Conservation (phyloP, 2,888 invertebrate species). For the Stenichneumon culpator region DNA sequence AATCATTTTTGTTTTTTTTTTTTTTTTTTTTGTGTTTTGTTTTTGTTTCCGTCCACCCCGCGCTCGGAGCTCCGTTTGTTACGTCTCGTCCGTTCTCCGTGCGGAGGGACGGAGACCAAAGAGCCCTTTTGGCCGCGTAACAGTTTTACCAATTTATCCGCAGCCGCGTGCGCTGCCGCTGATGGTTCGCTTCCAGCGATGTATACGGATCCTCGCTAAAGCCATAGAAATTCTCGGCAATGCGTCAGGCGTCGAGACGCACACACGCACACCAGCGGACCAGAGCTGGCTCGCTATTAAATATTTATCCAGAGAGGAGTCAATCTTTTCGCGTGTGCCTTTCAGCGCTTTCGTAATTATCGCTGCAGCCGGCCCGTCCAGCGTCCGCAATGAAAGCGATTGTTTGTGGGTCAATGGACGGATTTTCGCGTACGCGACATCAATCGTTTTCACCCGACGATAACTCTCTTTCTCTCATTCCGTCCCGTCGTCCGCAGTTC, state of each 20-base stretch:
- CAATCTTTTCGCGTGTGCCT: slow-evolving; percentile 16
- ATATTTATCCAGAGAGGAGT: slow-evolving; percentile 40
- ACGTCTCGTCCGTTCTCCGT: slow-evolving; percentile 15
- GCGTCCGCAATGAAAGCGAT: slow-evolving; percentile 23
- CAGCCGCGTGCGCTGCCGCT: slow-evolving; percentile 27
- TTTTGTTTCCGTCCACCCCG: slow-evolving; percentile 26
- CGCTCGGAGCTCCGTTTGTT: slow-evolving; percentile 76
- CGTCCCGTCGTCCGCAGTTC: background rate
- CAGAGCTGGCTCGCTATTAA: slow-evolving; percentile 19
- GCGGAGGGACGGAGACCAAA: slow-evolving; percentile 65
- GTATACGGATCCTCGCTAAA: background rate
- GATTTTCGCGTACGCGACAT: slow-evolving; percentile 29
- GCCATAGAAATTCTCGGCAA: slow-evolving; percentile 37
- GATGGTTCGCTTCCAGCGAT: slow-evolving; percentile 44
- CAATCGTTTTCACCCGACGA: slow-evolving; percentile 9
- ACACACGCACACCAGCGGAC: slow-evolving; percentile 7
- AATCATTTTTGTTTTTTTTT: slow-evolving; percentile 66
- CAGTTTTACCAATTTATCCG: slow-evolving; percentile 53
- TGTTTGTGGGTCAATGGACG: slow-evolving; percentile 46
- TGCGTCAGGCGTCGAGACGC: slow-evolving; percentile 30
- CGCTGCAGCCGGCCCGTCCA: background rate
- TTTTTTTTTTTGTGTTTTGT: too few relatives aligned
- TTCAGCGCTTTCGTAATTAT: slow-evolving; percentile 33
- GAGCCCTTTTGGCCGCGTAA: slow-evolving; percentile 35
- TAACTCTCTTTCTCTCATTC: background rate